phyloP scores from a whole-genome alignment of 92 coral and sea anemone species.

The Zoanthus sansibaricus region DNA sequence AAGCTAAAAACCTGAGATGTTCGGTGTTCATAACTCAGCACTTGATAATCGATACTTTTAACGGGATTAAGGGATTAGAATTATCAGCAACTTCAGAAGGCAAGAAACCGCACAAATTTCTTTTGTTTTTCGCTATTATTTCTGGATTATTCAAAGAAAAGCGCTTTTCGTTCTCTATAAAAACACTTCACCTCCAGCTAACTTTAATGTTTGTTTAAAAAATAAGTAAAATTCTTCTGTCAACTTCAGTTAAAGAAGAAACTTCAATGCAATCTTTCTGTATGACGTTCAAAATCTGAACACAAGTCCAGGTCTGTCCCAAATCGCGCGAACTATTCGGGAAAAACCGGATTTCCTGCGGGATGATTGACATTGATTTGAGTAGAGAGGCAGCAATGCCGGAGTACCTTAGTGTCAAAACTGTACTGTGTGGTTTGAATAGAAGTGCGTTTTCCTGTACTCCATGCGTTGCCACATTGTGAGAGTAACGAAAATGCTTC shows the following conservation, averaged over 20 bases:
- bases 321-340: slow-evolving; percentile 30
- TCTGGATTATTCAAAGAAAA: neutral
- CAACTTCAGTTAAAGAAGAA: neutral
- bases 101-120: slow-evolving; percentile 8
- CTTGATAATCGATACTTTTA: slow-evolving; percentile 8
- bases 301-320: neutral
- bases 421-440: slow-evolving; percentile 11
- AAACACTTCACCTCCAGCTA: neutral
- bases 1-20: neutral
- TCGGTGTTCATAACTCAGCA: neutral
- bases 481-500: slow-evolving; percentile 28
- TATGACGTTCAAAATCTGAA: neutral
- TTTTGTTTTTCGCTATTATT: slow-evolving; percentile 9
- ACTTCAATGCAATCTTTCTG: neutral
- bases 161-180: neutral
- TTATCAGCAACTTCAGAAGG: slow-evolving; percentile 36
- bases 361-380: slow-evolving; percentile 34
- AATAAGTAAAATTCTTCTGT: slow-evolving; percentile 20
- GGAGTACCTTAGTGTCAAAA: slow-evolving; percentile 22
- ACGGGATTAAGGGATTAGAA: slow-evolving; percentile 33
- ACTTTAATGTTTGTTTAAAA: neutral
- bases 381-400: neutral
- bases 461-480: slow-evolving; percentile 32
- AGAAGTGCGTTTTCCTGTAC: slow-evolving; percentile 37
- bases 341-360: slow-evolving; percentile 51